phyloP scores from a whole-genome alignment of 2,797 vertebrate genomes.

The Geotrypetes seraphini region DNA sequence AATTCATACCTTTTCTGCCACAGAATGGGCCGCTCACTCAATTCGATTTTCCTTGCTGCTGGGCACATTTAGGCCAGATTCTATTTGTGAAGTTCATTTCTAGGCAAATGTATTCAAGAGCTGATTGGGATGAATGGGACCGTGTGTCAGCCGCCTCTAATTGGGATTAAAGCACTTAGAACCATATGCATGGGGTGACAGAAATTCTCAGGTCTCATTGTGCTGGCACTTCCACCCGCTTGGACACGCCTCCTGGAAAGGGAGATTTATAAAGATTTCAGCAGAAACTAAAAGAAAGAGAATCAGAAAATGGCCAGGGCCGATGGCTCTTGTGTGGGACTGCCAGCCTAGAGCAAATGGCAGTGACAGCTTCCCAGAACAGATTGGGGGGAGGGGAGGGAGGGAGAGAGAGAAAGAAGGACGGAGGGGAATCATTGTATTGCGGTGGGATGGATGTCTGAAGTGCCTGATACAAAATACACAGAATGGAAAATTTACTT shows the following conservation, averaged over 20 bases:
- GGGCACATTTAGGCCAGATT: slow-evolving; percentile 82
- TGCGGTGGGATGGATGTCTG: slow-evolving; percentile 5
- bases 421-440: slow-evolving; percentile 12
- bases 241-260: slow-evolving; percentile 42
- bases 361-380: slow-evolving; percentile 17
- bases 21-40: slow-evolving; percentile 80
- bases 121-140: slow-evolving; percentile 80
- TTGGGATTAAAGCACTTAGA: slow-evolving; percentile 97
- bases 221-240: slow-evolving; percentile 67
- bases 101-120: slow-evolving; percentile 97
- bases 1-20: slow-evolving; percentile 95
- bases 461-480: slow-evolving; percentile 19
- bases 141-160: slow-evolving; percentile 98
- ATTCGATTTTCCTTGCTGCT: slow-evolving; percentile 94
- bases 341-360: slow-evolving; percentile 20
- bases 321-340: slow-evolving; percentile 18
- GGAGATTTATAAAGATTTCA: slow-evolving; percentile 40
- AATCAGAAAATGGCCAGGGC: slow-evolving; percentile 23
- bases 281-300: slow-evolving; percentile 40
- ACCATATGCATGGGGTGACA: slow-evolving; percentile 89
- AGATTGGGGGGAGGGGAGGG: no score
- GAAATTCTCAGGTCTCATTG: slow-evolving; percentile 88
- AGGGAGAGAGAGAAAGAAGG: no score
- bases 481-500: slow-evolving; percentile 33
- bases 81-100: slow-evolving; percentile 96